phyloP scores from a whole-genome alignment of 2,113 vertebrate species.

The Nycticryphes semicollaris region DNA sequence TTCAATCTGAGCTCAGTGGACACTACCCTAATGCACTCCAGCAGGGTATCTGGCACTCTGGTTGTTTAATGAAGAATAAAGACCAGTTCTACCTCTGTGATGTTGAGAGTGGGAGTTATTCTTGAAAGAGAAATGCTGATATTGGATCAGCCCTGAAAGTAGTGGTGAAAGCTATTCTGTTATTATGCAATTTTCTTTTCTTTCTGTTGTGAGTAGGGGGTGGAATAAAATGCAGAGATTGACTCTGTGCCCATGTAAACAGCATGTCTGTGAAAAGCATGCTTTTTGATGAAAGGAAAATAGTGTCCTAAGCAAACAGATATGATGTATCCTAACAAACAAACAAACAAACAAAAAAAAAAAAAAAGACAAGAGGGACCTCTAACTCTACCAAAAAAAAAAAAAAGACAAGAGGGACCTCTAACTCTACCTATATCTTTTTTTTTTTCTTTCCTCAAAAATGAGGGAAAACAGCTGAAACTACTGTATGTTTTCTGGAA shows the following conservation, averaged over 20 bases:
- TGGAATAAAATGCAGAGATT: conserved; percentile 19
- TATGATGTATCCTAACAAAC: background rate
- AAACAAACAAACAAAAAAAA: too few species aligned
- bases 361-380: background rate
- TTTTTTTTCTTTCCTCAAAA: background rate
- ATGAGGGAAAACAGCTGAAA: background rate
- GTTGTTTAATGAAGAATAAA: conserved; percentile 1
- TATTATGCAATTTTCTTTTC: conserved; percentile 19
- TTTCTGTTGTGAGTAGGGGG: conserved; percentile 5
- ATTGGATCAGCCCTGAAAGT: conserved; percentile 10
- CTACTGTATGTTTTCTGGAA: background rate
- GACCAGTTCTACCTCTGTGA: background rate
- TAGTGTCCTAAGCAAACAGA: background rate
- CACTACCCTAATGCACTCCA: background rate
- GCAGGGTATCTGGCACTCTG: background rate
- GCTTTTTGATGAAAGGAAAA: background rate
- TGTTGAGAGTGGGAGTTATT: conserved; percentile 37
- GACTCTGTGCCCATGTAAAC: conserved; percentile 3
- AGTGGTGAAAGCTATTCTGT: conserved; percentile 4
- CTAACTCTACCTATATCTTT: background rate
- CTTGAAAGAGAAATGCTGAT: conserved; percentile 54
- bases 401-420: background rate
- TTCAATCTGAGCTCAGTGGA: background rate
- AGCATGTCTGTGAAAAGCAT: conserved; percentile 26
- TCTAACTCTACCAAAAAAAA: background rate